Conservation (phyloP, 2,888 invertebrate genomes). For the Chironomus riparius region DNA sequence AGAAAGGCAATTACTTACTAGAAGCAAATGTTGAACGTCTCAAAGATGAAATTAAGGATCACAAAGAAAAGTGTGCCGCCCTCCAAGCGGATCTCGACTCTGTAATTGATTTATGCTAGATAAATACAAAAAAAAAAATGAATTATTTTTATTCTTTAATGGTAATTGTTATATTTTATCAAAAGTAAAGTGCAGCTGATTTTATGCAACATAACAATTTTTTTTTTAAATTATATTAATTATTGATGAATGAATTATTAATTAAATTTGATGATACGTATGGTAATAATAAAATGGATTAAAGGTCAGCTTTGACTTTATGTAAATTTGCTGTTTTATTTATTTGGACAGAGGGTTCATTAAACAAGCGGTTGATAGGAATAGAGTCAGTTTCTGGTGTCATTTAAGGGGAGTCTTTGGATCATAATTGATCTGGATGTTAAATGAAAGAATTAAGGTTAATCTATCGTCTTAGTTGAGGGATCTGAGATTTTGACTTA, state of each 20-base stretch:
- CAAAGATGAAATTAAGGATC: slow-evolving; percentile 76
- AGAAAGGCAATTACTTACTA: slow-evolving; percentile 78
- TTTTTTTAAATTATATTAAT: neutral
- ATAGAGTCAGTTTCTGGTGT: too few species aligned
- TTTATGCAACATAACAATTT: neutral
- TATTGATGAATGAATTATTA: neutral
- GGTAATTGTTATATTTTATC: neutral
- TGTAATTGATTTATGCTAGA: slow-evolving; percentile 70
- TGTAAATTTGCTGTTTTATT: too few species aligned
- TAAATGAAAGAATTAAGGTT: too few species aligned
- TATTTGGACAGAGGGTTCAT: too few species aligned
- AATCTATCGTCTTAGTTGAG: too few species aligned
- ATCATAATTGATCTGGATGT: too few species aligned
- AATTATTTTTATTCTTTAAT: neutral
- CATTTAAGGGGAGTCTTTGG: too few species aligned
- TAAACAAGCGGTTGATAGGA: too few species aligned
- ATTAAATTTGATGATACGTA: too few species aligned
- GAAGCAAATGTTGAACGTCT: slow-evolving; percentile 81
- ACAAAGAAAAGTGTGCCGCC: slow-evolving; percentile 66
- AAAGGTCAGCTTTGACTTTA: too few species aligned
- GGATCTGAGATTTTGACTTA: too few species aligned
- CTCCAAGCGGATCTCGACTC: slow-evolving; percentile 79
- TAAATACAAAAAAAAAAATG: neutral
- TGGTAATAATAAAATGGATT: too few species aligned
- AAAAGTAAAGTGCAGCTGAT: neutral